A percentile compares a stretch with the other conserved stretches of the same genome.
phyloP scores from a whole-genome alignment of 2,888 invertebrate species.

The Chymomyza fuscimana region DNA sequence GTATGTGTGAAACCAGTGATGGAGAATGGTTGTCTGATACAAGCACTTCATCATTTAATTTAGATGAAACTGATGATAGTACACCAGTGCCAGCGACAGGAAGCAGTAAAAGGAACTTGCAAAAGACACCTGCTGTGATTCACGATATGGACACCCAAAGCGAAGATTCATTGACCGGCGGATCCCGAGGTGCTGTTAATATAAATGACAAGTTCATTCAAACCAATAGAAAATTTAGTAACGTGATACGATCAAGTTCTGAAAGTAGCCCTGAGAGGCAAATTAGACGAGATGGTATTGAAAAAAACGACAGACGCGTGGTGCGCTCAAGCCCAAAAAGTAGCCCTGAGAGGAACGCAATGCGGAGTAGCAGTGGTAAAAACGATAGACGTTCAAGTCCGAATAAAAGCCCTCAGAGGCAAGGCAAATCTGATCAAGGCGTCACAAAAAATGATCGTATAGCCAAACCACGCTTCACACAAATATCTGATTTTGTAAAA shows the following conservation, averaged over 20 bases:
- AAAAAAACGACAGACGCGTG: constrained; percentile 46
- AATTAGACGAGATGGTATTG: constrained; percentile 14
- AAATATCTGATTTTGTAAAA: constrained; percentile 70
- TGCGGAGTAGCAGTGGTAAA: not conserved
- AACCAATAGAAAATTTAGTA: constrained; percentile 57
- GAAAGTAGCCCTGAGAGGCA: constrained; percentile 8
- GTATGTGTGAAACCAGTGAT: constrained; percentile 11
- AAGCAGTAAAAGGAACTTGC: constrained; percentile 13
- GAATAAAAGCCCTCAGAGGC: not conserved
- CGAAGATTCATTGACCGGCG: constrained; percentile 57
- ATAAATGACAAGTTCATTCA: constrained; percentile 51
- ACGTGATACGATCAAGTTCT: constrained; percentile 44
- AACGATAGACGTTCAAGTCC: not conserved
- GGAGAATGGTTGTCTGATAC: constrained; percentile 19
- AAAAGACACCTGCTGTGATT: constrained; percentile 57
- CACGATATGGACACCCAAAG: constrained; percentile 65
- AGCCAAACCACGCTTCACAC: constrained; percentile 65
- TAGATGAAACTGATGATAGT: not conserved
- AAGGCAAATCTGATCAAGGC: not conserved
- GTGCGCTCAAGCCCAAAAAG: constrained; percentile 48
- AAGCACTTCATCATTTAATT: constrained; percentile 25
- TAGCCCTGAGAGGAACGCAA: not conserved
- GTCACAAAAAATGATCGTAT: not conserved
- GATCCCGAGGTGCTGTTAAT: constrained; percentile 43
- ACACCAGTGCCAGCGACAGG: not conserved